phyloP scores from a whole-genome alignment of 2,797 vertebrate species.

The Megalops cyprinoides region DNA sequence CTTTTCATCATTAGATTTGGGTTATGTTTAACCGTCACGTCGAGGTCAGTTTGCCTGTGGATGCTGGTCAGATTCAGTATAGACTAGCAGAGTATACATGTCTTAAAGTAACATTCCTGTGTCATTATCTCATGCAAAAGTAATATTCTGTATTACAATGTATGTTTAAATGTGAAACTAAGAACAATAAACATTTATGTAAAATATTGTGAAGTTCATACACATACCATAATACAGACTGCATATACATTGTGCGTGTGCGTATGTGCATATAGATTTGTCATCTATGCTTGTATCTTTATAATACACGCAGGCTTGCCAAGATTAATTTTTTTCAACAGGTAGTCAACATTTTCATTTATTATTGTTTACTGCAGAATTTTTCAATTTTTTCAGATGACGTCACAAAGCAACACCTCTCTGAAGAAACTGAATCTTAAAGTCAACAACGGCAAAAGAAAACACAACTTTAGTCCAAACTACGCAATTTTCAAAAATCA shows the following conservation, averaged over 20 bases:
- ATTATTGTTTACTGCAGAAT: background rate
- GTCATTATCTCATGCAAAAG: constrained; percentile 2
- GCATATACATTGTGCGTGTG: too few species aligned
- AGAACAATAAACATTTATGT: too few species aligned
- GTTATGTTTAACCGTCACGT: background rate
- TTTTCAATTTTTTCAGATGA: background rate
- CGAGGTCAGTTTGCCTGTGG: background rate
- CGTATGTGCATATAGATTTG: background rate
- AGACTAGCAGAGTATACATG: background rate
- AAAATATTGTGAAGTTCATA: background rate
- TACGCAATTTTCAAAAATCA: too few species aligned
- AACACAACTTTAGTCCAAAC: too few species aligned
- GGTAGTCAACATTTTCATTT: too few species aligned
- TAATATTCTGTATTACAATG: background rate
- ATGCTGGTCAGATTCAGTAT: background rate
- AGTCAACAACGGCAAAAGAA: too few species aligned
- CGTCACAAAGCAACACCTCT: background rate
- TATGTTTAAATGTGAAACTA: background rate
- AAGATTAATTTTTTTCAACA: too few species aligned
- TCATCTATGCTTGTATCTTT: background rate
- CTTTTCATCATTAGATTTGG: constrained; percentile 19
- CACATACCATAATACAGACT: too few species aligned
- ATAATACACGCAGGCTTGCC: too few species aligned
- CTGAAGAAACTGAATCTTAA: too few species aligned
- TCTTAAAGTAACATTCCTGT: too few species aligned